Evolutionary conservation across 1,140 invertebrate species (phyloP).

Genomic region (Bombus terrestris): DNA sequence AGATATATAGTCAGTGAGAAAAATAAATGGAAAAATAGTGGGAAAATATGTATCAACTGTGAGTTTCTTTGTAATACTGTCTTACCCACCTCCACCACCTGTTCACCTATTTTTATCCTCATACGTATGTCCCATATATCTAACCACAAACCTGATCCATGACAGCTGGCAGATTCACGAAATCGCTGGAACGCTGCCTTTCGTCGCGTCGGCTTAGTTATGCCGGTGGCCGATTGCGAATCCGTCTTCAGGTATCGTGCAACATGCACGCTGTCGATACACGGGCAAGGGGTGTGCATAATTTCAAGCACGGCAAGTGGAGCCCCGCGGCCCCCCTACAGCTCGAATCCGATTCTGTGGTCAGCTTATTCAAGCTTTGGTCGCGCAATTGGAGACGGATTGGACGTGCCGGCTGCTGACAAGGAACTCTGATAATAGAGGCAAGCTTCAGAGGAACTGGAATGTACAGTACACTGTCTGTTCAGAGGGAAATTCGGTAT

Average conservation of each 20-base stretch:
- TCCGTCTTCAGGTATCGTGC: conserved; percentile 23
- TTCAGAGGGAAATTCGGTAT: conserved; percentile 61
- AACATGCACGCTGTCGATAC: conserved; percentile 40
- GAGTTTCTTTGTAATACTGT: too few relatives aligned
- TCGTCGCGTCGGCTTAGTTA: not conserved
- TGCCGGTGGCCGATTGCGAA: not conserved
- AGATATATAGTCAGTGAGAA: too few relatives aligned
- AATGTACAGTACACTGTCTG: conserved; percentile 49
- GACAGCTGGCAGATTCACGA: too few relatives aligned
- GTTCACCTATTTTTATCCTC: too few relatives aligned
- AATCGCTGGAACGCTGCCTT: not conserved
- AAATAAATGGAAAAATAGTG: too few relatives aligned
- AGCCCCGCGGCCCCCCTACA: not conserved
- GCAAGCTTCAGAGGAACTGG: conserved; percentile 46
- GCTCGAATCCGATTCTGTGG: conserved; percentile 60
- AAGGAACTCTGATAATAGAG: conserved; percentile 62
- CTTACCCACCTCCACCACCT: too few relatives aligned
- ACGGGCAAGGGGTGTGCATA: conserved; percentile 51
- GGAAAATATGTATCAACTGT: too few relatives aligned
- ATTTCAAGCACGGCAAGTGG: conserved; percentile 45
- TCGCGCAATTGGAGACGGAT: conserved; percentile 60
- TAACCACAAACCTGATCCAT: too few relatives aligned
- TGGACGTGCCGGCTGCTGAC: conserved; percentile 57
- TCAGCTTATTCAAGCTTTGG: conserved; percentile 65
- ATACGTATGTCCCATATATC: too few relatives aligned